Evolutionary conservation across 2,888 invertebrate species (phyloP), one percentile per base, ranked within the genome.

Genomic region (Cremastinae sp.): DNA sequence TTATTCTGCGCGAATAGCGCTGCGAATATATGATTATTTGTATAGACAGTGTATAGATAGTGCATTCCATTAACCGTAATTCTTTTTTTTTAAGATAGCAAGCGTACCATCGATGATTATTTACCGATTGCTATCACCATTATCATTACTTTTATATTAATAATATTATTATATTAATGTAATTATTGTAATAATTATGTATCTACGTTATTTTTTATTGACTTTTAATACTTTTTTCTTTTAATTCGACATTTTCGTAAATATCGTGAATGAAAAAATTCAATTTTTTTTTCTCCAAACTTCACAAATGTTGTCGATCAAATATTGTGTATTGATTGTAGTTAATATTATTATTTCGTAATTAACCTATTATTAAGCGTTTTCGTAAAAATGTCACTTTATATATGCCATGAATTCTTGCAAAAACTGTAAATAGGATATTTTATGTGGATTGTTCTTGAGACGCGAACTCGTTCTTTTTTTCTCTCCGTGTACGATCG

Each of bases 11-110:
- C 58, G 20, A 36, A 64, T 78, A 72, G 66, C 28, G 5, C 62
- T 74, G 71, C 66, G 68, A 71, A 75, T 72, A 62, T 72, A 71
- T 74, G 58, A 66, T 78, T 73, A 72, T 54, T 81, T 84, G 83
- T 83, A 84, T 83, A 83, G 79, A 83, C 79, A 79, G 76, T 82
- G 83, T 83, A 83, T 81, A n/a, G n/a, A 28, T 28, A 84, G 81
- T 79, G 79, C 80, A 82, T 79, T 80, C 78, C 80, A 74, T 77
- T 78, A 73, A 78, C 59, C 72, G 65, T 79, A 81, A 78, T 81
- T 79, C n/a, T n/a, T 73, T 81, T 82, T 78, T 81, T 79, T 43
- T 68, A 62, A 54, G 34, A 68, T 76, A 51, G 62, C 38, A 1
- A 56, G 28, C 56, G 51, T 58, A 65, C 28, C 79, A 78, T 73